Evolutionary conservation across 1,140 invertebrate genomes (phyloP).

Genomic region (Dendrolimus punctatus): DNA sequence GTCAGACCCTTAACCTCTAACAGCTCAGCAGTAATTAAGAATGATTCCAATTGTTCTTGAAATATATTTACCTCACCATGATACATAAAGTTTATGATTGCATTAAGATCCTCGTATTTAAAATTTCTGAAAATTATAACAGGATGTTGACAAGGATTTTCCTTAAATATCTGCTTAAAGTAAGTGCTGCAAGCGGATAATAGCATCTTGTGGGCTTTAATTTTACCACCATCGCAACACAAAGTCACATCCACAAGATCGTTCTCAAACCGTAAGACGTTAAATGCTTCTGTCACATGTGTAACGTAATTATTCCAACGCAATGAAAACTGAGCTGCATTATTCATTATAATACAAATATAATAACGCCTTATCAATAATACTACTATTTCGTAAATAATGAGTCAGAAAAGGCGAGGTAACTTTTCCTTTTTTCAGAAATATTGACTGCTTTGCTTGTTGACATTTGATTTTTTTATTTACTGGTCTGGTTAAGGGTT

Average conservation of each 20-base stretch:
- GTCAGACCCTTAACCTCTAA: constrained; percentile 91
- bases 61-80: constrained; percentile 92
- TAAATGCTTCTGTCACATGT: constrained; percentile 77
- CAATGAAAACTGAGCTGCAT: constrained; percentile 62
- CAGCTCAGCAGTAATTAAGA: constrained; percentile 90
- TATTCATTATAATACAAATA: constrained; percentile 46
- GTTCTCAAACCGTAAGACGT: constrained; percentile 82
- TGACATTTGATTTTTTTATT: too few species aligned
- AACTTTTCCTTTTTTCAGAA: too few species aligned
- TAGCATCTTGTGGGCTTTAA: constrained; percentile 89
- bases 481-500: too few species aligned
- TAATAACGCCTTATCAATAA: constrained; percentile 5
- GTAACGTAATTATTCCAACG: constrained; percentile 68
- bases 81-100: constrained; percentile 90
- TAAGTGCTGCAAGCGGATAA: constrained; percentile 87
- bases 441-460: too few species aligned
- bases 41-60: constrained; percentile 88
- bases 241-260: constrained; percentile 90
- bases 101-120: constrained; percentile 84
- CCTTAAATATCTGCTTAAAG: constrained; percentile 87
- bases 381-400: too few species aligned
- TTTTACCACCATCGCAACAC: constrained; percentile 86
- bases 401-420: too few species aligned
- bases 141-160: constrained; percentile 89
- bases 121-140: constrained; percentile 90